Base-by-base conservation (phyloP, 2,113 vertebrate species). In the Triplophysa tibetana region DNA sequence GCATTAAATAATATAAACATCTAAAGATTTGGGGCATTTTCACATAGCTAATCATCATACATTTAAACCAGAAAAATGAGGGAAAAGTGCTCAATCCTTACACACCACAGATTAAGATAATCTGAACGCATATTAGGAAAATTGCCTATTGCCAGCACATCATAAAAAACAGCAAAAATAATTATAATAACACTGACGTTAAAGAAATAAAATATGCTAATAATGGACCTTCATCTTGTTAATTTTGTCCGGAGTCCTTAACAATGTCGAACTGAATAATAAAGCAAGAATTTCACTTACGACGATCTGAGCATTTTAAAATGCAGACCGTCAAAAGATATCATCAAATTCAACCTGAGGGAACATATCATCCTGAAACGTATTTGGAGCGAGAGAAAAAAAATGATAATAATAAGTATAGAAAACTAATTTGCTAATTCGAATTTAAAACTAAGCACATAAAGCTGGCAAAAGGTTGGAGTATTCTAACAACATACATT, bases 61-160 rank as follows among this genome's bases (percentile, higher is more conserved):
- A 61, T 70, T 70, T 78, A 77, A 75, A 61, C 83, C 62, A 80
- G 65, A 73, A 86, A 79, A 79, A 79, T 74, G 56, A 77, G 76
- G 66, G 41, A 86, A 92, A 94, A 94, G 93, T 94, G 93, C 93
- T 92, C 90, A 70, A 81, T 91, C 87, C 84, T 75, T 84, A 91
- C 73, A 84, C 77, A 86, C 86, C 83, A 89, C 88, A 92, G 88
- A 91, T 90, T 83, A 26, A 85, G 70, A 81, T 84, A 84, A 79
- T 74, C 82, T 68, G 85, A 89, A 9, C 73, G 85, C 77, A 85
- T 81, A 84, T 87, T 88, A 83, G 82, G 84, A 86, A 88, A 87
- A 90, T 73, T 86, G 87, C 89, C 89, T 72, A 70, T 74, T 87
- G 90, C 90, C 91, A 93, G 91, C 89, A 89, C 86, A 54, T 70